Percentiles rank a stretch among this genome's conserved stretches.
phyloP scores from a whole-genome alignment of 2,113 vertebrate genomes.

The Astatotilapia flaviijosephi region DNA sequence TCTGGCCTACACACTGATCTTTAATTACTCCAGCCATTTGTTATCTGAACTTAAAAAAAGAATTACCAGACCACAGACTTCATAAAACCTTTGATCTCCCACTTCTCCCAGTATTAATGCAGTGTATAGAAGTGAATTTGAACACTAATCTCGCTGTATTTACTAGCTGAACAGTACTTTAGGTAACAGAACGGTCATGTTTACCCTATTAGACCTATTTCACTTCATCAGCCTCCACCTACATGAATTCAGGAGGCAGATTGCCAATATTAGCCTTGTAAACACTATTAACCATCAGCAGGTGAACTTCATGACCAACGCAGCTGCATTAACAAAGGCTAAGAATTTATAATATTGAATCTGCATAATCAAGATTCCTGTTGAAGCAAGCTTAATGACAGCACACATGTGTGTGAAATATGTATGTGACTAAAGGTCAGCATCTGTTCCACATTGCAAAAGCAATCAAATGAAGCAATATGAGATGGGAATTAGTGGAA shows the following conservation, averaged over 20 bases:
- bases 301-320: background rate
- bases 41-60: background rate
- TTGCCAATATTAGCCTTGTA: background rate
- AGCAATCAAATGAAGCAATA: constrained; percentile 3
- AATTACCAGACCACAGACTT: background rate
- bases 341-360: background rate
- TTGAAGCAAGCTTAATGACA: background rate
- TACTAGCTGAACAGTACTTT: background rate
- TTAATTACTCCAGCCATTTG: constrained; percentile 13
- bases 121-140: background rate
- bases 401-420: background rate
- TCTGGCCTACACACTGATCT: background rate
- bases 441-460: background rate
- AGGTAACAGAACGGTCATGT: background rate
- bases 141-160: background rate
- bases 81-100: background rate
- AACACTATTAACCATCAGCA: background rate
- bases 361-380: background rate
- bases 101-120: background rate
- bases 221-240: background rate
- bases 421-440: background rate
- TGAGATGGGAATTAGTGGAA: background rate
- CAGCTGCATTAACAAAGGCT: background rate
- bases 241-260: background rate
- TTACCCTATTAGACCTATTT: background rate